These are phyloP conservation scores for Chrysolina haemoptera DNA, from an alignment of 2,888 invertebrate genomes.

Conservation along the genomic window DNA sequence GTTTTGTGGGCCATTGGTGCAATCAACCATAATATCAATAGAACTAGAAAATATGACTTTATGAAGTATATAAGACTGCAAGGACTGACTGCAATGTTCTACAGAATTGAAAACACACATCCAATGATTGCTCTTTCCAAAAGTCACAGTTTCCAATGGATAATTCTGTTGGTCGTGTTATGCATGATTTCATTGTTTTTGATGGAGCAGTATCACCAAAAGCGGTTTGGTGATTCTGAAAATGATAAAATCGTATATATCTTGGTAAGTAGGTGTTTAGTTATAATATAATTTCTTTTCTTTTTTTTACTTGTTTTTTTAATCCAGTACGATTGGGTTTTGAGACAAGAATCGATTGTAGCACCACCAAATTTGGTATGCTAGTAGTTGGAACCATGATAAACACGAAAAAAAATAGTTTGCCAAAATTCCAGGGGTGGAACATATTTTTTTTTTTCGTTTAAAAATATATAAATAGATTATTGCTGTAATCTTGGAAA, in stretches of 20 bases:
- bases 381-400: too few species aligned
- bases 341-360: too few species aligned
- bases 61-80: neutral
- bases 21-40: neutral
- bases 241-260: neutral
- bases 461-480: too few species aligned
- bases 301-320: too few species aligned
- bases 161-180: neutral
- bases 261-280: neutral
- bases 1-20: neutral
- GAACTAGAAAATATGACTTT: neutral
- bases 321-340: too few species aligned
- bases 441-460: too few species aligned
- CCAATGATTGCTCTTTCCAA: neutral
- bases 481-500: too few species aligned
- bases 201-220: neutral
- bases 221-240: neutral
- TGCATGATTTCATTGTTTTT: neutral
- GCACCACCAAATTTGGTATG: too few species aligned
- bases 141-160: neutral
- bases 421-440: too few species aligned
- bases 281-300: too few species aligned
- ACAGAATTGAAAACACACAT: neutral
- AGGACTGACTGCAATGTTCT: slow-evolving; percentile 14
- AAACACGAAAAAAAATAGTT: too few species aligned